phyloP scores from a whole-genome alignment of 2,113 vertebrate genomes.

The Apteryx mantelli region DNA sequence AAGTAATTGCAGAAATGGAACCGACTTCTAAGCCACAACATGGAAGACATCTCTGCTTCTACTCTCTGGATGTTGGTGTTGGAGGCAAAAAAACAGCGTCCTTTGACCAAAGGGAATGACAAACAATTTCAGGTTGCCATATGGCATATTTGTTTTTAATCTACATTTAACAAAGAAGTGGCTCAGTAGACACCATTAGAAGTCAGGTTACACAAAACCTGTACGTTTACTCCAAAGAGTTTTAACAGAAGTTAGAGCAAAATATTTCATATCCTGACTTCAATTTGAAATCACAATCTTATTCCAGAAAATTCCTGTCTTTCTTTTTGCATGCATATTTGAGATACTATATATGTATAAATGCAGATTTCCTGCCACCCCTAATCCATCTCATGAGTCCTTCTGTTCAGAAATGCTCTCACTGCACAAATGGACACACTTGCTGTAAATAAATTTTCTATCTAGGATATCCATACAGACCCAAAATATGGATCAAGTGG shows the following conservation, averaged over 20 bases:
- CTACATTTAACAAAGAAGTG: neutral
- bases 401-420: neutral
- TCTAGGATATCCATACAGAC: neutral
- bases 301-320: neutral
- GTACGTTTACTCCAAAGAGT: neutral
- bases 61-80: neutral
- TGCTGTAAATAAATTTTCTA: neutral
- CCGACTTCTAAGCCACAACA: accelerated
- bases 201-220: neutral
- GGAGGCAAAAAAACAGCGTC: neutral
- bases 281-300: neutral
- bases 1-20: neutral
- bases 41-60: neutral
- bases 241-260: neutral
- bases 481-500: neutral
- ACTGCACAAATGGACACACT: neutral
- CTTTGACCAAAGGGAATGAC: neutral
- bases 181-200: neutral
- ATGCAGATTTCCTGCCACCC: neutral
- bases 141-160: neutral
- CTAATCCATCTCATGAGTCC: neutral
- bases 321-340: neutral
- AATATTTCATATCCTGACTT: neutral
- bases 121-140: neutral
- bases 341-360: neutral